Base-by-base conservation (phyloP, 2,113 vertebrate species). In the Melospiza georgiana region DNA sequence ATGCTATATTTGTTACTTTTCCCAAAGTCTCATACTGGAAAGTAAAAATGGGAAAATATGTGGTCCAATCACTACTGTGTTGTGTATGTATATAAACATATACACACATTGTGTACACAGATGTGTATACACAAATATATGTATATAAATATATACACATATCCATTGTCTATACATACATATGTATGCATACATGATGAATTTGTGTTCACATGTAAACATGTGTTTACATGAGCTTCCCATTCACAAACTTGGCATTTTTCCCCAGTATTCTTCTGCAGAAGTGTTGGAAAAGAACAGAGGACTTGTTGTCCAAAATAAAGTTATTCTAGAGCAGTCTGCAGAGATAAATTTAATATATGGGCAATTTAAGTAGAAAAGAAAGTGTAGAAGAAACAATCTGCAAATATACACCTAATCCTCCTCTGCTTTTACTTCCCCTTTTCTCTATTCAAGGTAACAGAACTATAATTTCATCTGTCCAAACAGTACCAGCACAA, bases 21-120 rank as follows among this genome's bases (percentile, higher is more conserved):
- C 25, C 37, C 6, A 7, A 73, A 76, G 28, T 41, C 66, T 80
- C 57, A 28, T 21, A 62, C 37, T 15, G 22, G 23, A 62, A 69
- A 2, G 1, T 27, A 57, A 55, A 25, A 95, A 71, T 31, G 15
- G 39, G 23, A 57, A 57, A 83, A 72, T 25, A 59, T 5, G 11
- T 31, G 35, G 23, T 43, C 54, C 3, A 13, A 43, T 33, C 39
- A 46, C 20, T 58, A 17, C 14, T 19, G 9, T 24, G 15, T 7
- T 54, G 4, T 52, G 0, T 22, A 1, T 65, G 46, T 63, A 37
- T 3, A 51, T 5, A 33, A 2, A 52, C 4, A 44, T 2, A 39
- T 3, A 44, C 8, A 30, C 1, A 43, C 0, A 0, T 58, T 19
- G 3, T 39, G 19, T n/a, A n/a, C 33, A 75, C 9, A 22, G 7